Conservation (phyloP, 2,888 invertebrate species). For the Cyaniris semiargus region DNA sequence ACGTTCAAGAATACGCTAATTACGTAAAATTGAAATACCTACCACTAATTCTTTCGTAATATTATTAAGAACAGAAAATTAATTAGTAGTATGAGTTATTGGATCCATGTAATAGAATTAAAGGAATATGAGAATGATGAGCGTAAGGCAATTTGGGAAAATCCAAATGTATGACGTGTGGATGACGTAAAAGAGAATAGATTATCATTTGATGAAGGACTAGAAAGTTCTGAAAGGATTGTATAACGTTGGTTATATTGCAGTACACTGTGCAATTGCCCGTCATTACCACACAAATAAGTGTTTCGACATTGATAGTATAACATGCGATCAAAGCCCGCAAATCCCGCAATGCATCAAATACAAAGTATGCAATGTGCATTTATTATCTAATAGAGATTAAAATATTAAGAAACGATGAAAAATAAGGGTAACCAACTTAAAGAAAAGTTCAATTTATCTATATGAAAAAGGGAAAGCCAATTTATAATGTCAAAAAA, state of each 20-base stretch:
- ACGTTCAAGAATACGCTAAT: background rate
- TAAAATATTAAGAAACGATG: background rate
- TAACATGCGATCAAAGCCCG: constrained; percentile 46
- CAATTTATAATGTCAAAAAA: background rate
- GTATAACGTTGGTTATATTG: background rate
- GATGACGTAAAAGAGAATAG: background rate
- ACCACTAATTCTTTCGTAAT: background rate
- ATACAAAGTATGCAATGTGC: background rate
- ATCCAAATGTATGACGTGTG: background rate
- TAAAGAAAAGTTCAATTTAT: background rate
- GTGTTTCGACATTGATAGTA: constrained; percentile 14
- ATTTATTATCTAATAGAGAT: background rate
- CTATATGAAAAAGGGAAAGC: background rate
- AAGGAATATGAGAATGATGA: background rate
- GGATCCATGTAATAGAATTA: background rate
- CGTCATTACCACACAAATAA: background rate
- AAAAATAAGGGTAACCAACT: background rate
- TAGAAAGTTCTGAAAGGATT: background rate
- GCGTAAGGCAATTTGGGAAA: background rate
- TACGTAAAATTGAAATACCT: background rate
- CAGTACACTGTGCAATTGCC: background rate
- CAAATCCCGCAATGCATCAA: constrained; percentile 66
- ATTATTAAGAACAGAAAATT: background rate
- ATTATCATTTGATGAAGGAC: background rate
- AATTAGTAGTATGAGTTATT: too few relatives aligned